These are phyloP conservation scores for Vombatus ursinus DNA, from an alignment of 2,113 vertebrate species.

Conservation along the genomic window DNA sequence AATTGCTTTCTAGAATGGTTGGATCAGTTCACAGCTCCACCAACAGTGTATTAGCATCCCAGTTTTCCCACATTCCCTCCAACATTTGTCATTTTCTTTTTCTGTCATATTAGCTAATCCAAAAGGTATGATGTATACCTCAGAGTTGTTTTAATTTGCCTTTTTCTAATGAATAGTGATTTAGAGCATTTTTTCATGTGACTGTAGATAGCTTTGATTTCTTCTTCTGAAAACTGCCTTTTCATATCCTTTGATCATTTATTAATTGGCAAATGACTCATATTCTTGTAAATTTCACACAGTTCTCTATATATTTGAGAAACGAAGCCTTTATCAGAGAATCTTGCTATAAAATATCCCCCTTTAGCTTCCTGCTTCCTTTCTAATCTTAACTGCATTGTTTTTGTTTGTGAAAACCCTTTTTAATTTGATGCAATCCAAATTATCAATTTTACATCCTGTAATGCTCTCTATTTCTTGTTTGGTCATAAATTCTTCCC, in stretches of 20 bases:
- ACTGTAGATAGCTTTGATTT: not conserved
- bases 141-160: not conserved
- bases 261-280: not conserved
- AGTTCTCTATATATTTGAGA: no score
- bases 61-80: not conserved
- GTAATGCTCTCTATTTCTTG: not conserved
- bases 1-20: not conserved
- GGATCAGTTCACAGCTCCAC: not conserved
- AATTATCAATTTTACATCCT: not conserved
- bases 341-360: no score
- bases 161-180: not conserved
- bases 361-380: not conserved
- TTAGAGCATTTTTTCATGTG: not conserved
- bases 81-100: not conserved
- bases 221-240: not conserved
- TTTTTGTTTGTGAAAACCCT: not conserved
- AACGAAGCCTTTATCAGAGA: no score
- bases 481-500: not conserved
- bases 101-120: not conserved
- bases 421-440: not conserved
- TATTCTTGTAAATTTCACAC: not conserved
- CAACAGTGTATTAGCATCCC: not conserved
- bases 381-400: not conserved
- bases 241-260: not conserved
- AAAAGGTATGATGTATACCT: not conserved